Evolutionary conservation across 2,888 invertebrate species (phyloP).

Genomic region (Acrobasis consociella): DNA sequence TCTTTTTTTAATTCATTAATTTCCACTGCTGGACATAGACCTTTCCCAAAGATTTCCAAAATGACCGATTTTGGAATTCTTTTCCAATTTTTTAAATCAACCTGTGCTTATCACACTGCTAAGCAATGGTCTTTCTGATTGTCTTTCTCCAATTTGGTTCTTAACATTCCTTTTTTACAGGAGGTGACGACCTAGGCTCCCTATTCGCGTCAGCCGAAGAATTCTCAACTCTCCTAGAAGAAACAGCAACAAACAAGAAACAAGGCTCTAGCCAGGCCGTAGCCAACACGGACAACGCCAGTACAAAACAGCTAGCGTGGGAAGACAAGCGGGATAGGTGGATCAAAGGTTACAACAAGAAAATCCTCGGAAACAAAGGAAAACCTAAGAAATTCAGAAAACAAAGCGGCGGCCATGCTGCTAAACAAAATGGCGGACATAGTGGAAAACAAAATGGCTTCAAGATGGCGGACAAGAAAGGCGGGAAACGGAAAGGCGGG

Average conservation of each 20-base stretch:
- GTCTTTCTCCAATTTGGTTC: too few species aligned
- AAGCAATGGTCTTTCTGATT: too few species aligned
- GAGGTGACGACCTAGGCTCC: constrained; percentile 80
- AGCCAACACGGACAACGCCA: constrained; percentile 89
- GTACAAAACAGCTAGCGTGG: constrained; percentile 91
- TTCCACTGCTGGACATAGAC: too few species aligned
- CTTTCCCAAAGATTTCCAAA: too few species aligned
- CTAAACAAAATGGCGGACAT: constrained; percentile 49
- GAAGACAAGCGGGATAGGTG: constrained; percentile 87
- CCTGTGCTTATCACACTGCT: too few species aligned
- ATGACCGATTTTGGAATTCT: too few species aligned
- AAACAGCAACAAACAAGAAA: constrained; percentile 87
- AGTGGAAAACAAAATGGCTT: constrained; percentile 24
- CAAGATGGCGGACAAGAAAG: constrained; percentile 38
- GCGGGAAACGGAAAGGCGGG: constrained; percentile 55
- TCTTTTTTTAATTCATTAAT: too few species aligned
- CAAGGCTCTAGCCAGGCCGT: constrained; percentile 86
- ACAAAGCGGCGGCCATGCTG: constrained; percentile 44
- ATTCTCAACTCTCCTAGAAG: constrained; percentile 94
- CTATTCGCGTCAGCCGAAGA: constrained; percentile 94
- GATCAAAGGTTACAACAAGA: constrained; percentile 82
- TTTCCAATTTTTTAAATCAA: too few species aligned
- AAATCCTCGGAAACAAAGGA: constrained; percentile 61
- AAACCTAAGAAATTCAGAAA: constrained; percentile 37
- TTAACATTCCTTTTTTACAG: constrained; percentile 39